Evolutionary conservation across 2,113 vertebrate genomes (phyloP).

Genomic region (Azemiops feae): DNA sequence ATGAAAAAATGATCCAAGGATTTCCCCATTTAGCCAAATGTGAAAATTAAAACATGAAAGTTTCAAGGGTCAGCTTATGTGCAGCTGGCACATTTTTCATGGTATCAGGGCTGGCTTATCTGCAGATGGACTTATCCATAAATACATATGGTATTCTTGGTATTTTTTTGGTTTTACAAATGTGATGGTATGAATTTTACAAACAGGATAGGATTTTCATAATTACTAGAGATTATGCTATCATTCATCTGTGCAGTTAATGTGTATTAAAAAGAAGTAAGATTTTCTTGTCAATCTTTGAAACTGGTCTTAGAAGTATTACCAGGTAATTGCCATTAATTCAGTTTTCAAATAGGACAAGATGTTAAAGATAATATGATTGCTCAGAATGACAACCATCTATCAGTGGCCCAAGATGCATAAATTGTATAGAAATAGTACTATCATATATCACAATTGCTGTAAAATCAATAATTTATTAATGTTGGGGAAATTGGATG

Average conservation of each 20-base stretch:
- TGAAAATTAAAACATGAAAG: no score
- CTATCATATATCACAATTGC: neutral
- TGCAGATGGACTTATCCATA: no score
- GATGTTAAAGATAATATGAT: slow-evolving; percentile 22
- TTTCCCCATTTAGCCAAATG: no score
- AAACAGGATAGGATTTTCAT: neutral
- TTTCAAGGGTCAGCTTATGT: no score
- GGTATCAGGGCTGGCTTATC: no score
- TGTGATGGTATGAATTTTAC: slow-evolving; percentile 2
- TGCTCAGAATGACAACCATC: slow-evolving; percentile 3
- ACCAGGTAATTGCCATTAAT: neutral
- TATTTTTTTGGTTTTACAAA: slow-evolving; percentile 5
- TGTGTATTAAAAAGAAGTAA: neutral
- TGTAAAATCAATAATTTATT: slow-evolving; percentile 2
- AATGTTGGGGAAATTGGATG: neutral
- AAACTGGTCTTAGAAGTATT: neutral
- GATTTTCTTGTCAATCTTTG: neutral
- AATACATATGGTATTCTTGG: neutral
- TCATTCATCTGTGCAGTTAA: neutral
- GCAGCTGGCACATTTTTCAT: no score
- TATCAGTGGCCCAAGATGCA: neutral
- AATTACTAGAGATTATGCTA: neutral
- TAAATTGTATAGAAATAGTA: neutral
- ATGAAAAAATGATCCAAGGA: no score
- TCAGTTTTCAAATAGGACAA: neutral